Evolutionary conservation across 92 coral and sea anemone genomes (phyloP), one percentile per base, ranked within the genome.

Genomic region (Pocillopora meandrina): DNA sequence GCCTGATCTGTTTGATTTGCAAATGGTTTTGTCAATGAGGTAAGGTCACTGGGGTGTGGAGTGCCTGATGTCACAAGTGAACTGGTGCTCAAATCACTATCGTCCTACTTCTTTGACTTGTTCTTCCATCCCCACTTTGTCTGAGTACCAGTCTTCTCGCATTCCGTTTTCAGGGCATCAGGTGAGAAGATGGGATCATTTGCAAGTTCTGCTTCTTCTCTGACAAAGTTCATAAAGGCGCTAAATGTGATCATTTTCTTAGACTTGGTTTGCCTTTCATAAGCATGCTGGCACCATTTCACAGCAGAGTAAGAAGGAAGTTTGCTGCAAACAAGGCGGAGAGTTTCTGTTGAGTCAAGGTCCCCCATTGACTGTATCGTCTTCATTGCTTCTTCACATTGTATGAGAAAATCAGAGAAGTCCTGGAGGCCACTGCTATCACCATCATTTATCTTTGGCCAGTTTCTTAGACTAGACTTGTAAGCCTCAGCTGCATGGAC

Each of bases 351-450:
- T 47, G 79, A 89, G 23, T 87, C 81, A 59, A 90, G 75, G 33
- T 90, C 89, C 13, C 71, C 88, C 77, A 90, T 84, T 3, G 61
- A 35, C 20, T 79, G 70, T 13, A 86, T 60, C 5, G 79, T 77
- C 77, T 91, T 87, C 74, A 76, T 82, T 12, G 87, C 94, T 59
- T 87, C 89, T 31, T 77, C 74, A 61, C 91, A 90, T 36, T 83
- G 79, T 35, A 90, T 56, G 12, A 87, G 83, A 33, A 90, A 90
- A 36, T 90, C 91, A 12, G 89, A 79, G 55, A 87, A 87, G n/a
- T 77, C 89, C 68, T 90, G 93, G 16, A 90, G 61, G 70, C 83
- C 83, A 57, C 63, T 47, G 67, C 83, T 81, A 58, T 87, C 89
- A 19, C 84, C 82, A 57, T 90, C 86, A 16, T 72, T 82, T 26